Percentiles rank a stretch among this genome's conserved stretches.
phyloP scores from a whole-genome alignment of 2,113 vertebrate genomes.

The Megalops atlanticus region DNA sequence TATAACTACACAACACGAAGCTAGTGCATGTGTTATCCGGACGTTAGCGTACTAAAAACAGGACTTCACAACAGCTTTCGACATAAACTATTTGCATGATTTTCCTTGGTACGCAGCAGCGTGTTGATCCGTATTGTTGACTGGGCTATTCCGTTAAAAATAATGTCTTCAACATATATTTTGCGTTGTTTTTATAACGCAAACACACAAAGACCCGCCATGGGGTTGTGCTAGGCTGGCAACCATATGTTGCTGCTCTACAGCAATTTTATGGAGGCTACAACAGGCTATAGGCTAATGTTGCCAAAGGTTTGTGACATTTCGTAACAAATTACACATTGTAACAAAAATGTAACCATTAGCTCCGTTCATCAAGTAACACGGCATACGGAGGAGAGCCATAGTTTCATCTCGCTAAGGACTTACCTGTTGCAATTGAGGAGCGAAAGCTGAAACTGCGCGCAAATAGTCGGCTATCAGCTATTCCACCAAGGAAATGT shows the following conservation, averaged over 20 bases:
- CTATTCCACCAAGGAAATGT: not conserved
- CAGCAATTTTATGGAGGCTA: not conserved
- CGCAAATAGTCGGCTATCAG: not conserved
- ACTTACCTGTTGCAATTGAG: conserved; percentile 16
- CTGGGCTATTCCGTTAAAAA: not conserved
- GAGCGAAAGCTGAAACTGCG: not conserved
- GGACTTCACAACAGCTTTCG: not conserved
- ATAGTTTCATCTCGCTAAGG: not conserved
- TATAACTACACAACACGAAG: not conserved
- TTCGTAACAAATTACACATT: not conserved
- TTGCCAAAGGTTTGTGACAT: not conserved
- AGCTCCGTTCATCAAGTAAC: not conserved
- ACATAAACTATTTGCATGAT: not conserved
- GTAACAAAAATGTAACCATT: not conserved
- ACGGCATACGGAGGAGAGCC: not conserved
- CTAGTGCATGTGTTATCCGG: too few relatives aligned
- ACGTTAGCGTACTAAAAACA: too few relatives aligned
- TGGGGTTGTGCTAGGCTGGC: not conserved
- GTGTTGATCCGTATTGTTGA: not conserved
- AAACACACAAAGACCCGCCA: conserved; percentile 7
- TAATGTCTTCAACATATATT: not conserved
- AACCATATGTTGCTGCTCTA: not conserved
- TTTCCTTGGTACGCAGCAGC: not conserved
- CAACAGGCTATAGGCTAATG: too few relatives aligned
- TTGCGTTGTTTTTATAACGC: not conserved